Evolutionary conservation across 2,113 vertebrate species (phyloP).

Genomic region (Collichthys lucidus): DNA sequence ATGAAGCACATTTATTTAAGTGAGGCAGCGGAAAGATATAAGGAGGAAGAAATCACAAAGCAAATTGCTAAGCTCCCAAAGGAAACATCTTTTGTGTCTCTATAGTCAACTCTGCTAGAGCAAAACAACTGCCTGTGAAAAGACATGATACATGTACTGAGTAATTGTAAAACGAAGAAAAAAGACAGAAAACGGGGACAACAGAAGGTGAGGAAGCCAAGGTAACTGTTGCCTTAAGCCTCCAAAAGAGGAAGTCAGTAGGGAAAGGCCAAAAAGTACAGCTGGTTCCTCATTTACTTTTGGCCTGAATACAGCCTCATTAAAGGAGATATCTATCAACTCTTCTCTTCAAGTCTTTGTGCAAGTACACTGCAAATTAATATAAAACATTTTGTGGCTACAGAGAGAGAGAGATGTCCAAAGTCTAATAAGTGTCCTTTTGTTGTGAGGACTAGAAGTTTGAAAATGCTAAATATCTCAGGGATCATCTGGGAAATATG

Average conservation of each 20-base stretch:
- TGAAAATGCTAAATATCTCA: neutral
- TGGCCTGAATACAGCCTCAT: too few species aligned
- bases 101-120: neutral
- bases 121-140: neutral
- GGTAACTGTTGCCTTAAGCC: neutral
- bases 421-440: neutral
- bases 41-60: slow-evolving; percentile 30
- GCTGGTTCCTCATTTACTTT: neutral
- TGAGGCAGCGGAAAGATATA: slow-evolving; percentile 11
- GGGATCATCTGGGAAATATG: neutral
- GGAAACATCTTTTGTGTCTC: slow-evolving; percentile 19
- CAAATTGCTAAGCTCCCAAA: slow-evolving; percentile 24
- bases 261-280: neutral
- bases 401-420: too few species aligned
- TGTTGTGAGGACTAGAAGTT: neutral
- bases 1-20: slow-evolving; percentile 33
- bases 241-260: neutral
- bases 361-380: neutral
- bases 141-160: slow-evolving; percentile 17
- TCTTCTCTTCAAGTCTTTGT: neutral
- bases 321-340: neutral
- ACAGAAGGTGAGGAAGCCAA: neutral
- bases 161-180: slow-evolving; percentile 20
- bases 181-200: neutral
- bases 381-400: neutral